Percentiles rank a stretch among this genome's conserved stretches.
phyloP scores from a whole-genome alignment of 37 sponge, comb jelly and placozoan genomes.

The Halichondria panicea region DNA sequence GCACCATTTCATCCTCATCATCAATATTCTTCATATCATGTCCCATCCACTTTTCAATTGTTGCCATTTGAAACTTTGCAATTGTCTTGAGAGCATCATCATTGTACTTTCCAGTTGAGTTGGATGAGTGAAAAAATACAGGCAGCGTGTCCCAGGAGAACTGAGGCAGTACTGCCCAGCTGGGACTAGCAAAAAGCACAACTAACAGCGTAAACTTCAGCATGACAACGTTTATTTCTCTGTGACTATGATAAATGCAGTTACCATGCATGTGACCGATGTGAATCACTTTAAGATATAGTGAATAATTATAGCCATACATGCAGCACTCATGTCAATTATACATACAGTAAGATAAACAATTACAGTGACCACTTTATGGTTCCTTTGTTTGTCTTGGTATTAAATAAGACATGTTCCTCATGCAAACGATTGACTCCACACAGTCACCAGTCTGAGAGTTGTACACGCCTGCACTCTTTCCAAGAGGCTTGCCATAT shows the following conservation, averaged over 20 bases:
- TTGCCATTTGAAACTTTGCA: conserved; percentile 50
- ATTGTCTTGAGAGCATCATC: conserved; percentile 14
- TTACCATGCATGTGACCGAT: too few relatives aligned
- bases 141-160: conserved; percentile 65
- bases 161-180: conserved; percentile 23
- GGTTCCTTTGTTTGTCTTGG: conserved; percentile 41
- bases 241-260: too few relatives aligned
- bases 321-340: too few relatives aligned
- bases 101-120: conserved; percentile 43
- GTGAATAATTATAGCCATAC: too few relatives aligned
- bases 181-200: too few relatives aligned
- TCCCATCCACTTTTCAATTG: conserved; percentile 50
- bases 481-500: conserved; percentile 54
- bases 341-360: too few relatives aligned
- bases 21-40: conserved; percentile 15
- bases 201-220: too few relatives aligned
- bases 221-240: too few relatives aligned
- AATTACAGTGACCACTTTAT: too few relatives aligned
- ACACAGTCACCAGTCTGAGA: conserved; percentile 18
- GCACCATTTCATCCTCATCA: conserved; percentile 40
- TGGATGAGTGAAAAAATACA: conserved; percentile 48
- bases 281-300: too few relatives aligned
- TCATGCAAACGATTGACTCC: conserved; percentile 26
- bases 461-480: conserved; percentile 23
- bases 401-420: conserved; percentile 51